Evolutionary conservation across 1,140 invertebrate genomes (phyloP).

Genomic region (Zophobas morio): DNA sequence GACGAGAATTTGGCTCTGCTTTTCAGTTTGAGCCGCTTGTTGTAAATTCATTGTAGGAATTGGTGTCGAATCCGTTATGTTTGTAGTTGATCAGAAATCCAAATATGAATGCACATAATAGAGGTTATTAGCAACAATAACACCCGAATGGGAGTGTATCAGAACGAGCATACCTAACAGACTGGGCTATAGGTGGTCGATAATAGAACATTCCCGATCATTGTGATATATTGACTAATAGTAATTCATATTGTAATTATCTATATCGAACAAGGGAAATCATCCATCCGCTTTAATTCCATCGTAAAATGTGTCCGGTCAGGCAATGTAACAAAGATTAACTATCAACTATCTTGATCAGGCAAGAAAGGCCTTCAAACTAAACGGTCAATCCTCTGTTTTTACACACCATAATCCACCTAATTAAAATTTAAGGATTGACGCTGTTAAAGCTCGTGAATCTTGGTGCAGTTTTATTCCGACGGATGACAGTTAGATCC

Average conservation of each 20-base stretch:
- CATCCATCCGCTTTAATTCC: slow-evolving; percentile 39
- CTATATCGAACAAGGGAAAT: slow-evolving; percentile 32
- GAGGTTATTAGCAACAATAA: slow-evolving; percentile 48
- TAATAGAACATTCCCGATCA: slow-evolving; percentile 43
- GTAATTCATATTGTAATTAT: slow-evolving; percentile 47
- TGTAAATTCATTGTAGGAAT: not conserved
- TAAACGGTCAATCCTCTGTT: not conserved
- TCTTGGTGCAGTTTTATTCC: too few species aligned
- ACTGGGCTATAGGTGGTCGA: slow-evolving; percentile 31
- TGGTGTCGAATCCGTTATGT: slow-evolving; percentile 34
- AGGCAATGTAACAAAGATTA: slow-evolving; percentile 30
- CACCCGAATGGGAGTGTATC: slow-evolving; percentile 29
- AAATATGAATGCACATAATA: slow-evolving; percentile 41
- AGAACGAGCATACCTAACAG: slow-evolving; percentile 29
- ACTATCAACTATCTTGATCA: slow-evolving; percentile 9
- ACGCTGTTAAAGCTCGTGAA: too few species aligned
- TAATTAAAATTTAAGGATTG: not conserved
- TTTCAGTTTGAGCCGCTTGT: not conserved
- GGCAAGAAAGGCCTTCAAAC: slow-evolving; percentile 13
- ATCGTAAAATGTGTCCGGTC: slow-evolving; percentile 27
- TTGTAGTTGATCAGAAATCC: slow-evolving; percentile 28
- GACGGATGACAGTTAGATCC: too few species aligned
- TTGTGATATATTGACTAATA: slow-evolving; percentile 39
- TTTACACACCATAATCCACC: not conserved
- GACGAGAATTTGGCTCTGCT: not conserved